Percentiles rank a stretch among this genome's conserved stretches.
Evolutionary conservation across 1,140 invertebrate genomes (phyloP).

Genomic region (Lerema accius): DNA sequence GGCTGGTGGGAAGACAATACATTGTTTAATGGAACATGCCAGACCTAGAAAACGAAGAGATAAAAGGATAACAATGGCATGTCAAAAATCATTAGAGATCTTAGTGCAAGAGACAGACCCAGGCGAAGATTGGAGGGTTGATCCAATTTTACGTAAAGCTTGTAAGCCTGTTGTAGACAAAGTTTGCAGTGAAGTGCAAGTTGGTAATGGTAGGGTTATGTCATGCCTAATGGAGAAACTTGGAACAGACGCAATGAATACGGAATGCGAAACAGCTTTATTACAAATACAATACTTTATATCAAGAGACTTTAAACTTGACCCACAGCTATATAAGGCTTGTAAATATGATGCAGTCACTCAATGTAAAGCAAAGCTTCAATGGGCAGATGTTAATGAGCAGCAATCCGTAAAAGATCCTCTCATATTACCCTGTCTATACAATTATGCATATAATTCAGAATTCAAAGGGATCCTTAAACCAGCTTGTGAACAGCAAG

Average conservation of each 20-base stretch:
- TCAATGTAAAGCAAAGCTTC: slow-evolving; percentile 90
- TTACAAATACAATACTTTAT: slow-evolving; percentile 99
- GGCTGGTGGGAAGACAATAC: slow-evolving; percentile 93
- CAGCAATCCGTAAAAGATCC: slow-evolving; percentile 84
- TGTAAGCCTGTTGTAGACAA: slow-evolving; percentile 92
- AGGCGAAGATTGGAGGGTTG: slow-evolving; percentile 95
- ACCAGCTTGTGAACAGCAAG: slow-evolving; percentile 89
- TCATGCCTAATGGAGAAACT: slow-evolving; percentile 97
- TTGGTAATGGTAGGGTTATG: slow-evolving; percentile 91
- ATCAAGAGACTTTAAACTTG: slow-evolving; percentile 96
- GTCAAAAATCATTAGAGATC: slow-evolving; percentile 89
- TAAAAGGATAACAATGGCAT: slow-evolving; percentile 85
- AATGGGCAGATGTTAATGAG: slow-evolving; percentile 88
- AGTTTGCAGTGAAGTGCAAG: slow-evolving; percentile 86
- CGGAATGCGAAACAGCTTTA: slow-evolving; percentile 94
- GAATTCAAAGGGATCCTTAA: slow-evolving; percentile 86
- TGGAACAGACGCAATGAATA: slow-evolving; percentile 92
- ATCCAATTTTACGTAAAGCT: slow-evolving; percentile 93
- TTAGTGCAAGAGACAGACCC: slow-evolving; percentile 92
- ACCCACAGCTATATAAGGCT: slow-evolving; percentile 93
- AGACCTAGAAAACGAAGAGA: slow-evolving; percentile 84
- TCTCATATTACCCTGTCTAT: slow-evolving; percentile 95
- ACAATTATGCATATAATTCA: slow-evolving; percentile 92
- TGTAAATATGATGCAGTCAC: slow-evolving; percentile 94
- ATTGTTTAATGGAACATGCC: slow-evolving; percentile 97